These are phyloP conservation scores for Myotis davidii DNA, from an alignment of 2,113 vertebrate genomes.

Conservation along the genomic window DNA sequence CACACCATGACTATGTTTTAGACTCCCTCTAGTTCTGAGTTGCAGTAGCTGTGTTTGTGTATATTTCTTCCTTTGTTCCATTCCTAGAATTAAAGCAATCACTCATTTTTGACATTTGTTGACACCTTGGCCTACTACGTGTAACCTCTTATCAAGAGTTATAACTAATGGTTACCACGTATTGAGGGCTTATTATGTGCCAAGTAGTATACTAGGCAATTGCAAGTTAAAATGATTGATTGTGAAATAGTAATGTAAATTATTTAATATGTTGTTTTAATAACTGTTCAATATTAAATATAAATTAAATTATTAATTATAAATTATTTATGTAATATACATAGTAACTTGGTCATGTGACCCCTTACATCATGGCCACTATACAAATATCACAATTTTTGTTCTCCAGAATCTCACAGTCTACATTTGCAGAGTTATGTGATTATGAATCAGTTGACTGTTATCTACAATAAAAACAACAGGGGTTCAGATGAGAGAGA, in stretches of 20 bases:
- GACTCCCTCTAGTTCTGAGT: neutral
- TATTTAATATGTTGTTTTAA: neutral
- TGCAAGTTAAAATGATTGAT: neutral
- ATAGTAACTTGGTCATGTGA: neutral
- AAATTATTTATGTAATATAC: neutral
- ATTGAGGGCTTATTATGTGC: neutral
- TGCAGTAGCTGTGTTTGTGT: neutral
- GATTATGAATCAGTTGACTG: neutral
- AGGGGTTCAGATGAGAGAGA: neutral
- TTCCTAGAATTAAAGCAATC: neutral
- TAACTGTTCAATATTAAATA: neutral
- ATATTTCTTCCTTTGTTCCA: neutral
- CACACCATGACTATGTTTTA: neutral
- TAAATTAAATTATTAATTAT: neutral
- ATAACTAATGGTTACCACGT: neutral
- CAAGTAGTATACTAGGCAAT: neutral
- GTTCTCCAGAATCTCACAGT: neutral
- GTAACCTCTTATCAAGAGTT: neutral
- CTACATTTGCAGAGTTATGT: neutral
- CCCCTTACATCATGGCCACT: neutral
- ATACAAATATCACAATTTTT: neutral
- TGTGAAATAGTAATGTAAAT: neutral
- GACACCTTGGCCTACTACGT: neutral
- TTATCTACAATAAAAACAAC: neutral
- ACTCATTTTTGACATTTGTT: neutral